Conservation (phyloP, 2,113 vertebrate species). For the Rattus norvegicus region GRCr8 NC_086027.1:55054001-55054500, state of each 20-base stretch:
- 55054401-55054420: neutral
- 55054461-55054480: neutral
- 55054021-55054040: neutral
- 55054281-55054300: constrained; percentile 74
- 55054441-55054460: constrained; percentile 31
- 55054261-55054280: neutral
- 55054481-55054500: neutral
- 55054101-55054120: neutral
- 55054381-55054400: constrained; percentile 22
- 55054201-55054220: constrained; percentile 28
- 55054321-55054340: constrained; percentile 37
- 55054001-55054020: neutral
- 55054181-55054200: constrained; percentile 57
- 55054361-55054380: constrained; percentile 44
- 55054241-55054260: constrained; percentile 52
- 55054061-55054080: constrained; percentile 3
- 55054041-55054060: neutral
- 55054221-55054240: constrained; percentile 6
- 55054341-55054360: constrained; percentile 59
- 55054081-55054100: neutral
- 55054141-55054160: neutral
- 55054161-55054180: constrained; percentile 29
- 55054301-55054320: constrained; percentile 68
- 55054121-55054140: neutral
- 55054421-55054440: constrained; percentile 57